phyloP scores from a whole-genome alignment of 2,888 invertebrate genomes.

The Rosalia funebris region DNA sequence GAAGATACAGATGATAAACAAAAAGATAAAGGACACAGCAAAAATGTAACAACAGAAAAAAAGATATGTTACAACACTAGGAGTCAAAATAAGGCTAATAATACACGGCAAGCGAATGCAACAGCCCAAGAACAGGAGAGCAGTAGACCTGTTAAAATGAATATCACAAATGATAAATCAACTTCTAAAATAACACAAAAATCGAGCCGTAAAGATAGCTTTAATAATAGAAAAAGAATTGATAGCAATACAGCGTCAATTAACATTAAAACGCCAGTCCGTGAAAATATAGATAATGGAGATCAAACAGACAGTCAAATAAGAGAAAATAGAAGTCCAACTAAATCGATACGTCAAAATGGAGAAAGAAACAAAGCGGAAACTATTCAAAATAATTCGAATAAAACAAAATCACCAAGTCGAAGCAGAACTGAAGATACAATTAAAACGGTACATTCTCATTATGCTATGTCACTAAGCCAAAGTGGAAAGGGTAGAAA shows the following conservation, averaged over 20 bases:
- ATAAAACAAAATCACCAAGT: not conserved
- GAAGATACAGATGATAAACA: not conserved
- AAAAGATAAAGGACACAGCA: not conserved
- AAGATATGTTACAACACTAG: not conserved
- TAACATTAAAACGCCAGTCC: no score
- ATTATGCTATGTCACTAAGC: no score
- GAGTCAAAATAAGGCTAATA: not conserved
- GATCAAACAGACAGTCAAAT: no score
- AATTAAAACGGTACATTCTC: not conserved
- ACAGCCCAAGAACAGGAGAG: not conserved
- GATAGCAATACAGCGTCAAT: no score
- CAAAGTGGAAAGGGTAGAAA: no score
- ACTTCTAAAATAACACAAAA: not conserved
- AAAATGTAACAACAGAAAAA: no score
- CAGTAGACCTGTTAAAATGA: not conserved
- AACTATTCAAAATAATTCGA: no score
- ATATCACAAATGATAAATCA: not conserved
- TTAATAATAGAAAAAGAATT: not conserved
- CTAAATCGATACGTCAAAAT: no score
- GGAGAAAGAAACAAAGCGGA: no score
- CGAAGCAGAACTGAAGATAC: not conserved
- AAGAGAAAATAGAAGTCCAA: no score
- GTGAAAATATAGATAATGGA: no score
- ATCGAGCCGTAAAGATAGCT: not conserved
- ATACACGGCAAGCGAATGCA: no score